phyloP scores from a whole-genome alignment of 2,113 vertebrate genomes.

The Galemys pyrenaicus region DNA sequence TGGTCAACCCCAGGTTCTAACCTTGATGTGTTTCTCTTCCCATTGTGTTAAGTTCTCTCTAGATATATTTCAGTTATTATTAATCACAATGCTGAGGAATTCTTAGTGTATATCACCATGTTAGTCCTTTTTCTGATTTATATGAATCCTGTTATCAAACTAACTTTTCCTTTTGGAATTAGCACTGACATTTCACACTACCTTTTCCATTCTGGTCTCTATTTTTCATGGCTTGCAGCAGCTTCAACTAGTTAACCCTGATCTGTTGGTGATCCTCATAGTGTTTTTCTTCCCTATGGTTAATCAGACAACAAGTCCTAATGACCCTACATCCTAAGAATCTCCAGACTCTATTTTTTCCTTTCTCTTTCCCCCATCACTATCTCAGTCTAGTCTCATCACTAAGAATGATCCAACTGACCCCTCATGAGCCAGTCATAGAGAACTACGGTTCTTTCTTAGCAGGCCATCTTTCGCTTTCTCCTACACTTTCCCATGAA shows the following conservation, averaged over 20 bases:
- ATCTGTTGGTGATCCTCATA: background rate
- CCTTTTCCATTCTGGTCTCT: background rate
- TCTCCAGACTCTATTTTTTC: background rate
- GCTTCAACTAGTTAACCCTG: background rate
- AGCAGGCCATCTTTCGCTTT: background rate
- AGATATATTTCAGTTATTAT: background rate
- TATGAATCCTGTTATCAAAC: slow-evolving; percentile 17
- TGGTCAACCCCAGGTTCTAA: background rate
- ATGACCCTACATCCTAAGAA: background rate
- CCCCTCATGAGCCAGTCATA: background rate
- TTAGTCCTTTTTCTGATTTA: background rate
- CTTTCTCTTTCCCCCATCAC: background rate
- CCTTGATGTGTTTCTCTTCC: background rate
- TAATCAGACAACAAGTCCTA: background rate
- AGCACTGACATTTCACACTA: background rate
- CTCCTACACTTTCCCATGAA: background rate
- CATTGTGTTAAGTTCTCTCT: background rate
- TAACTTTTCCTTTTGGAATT: slow-evolving; percentile 25
- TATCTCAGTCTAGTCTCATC: background rate
- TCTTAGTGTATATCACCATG: background rate
- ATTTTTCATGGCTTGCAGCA: background rate
- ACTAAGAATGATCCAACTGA: background rate
- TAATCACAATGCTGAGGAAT: background rate
- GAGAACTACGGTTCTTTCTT: background rate
- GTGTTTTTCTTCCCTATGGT: background rate